These are phyloP conservation scores for Aeoliscus strigatus DNA, from an alignment of 2,797 vertebrate genomes.

Conservation along the genomic window DNA sequence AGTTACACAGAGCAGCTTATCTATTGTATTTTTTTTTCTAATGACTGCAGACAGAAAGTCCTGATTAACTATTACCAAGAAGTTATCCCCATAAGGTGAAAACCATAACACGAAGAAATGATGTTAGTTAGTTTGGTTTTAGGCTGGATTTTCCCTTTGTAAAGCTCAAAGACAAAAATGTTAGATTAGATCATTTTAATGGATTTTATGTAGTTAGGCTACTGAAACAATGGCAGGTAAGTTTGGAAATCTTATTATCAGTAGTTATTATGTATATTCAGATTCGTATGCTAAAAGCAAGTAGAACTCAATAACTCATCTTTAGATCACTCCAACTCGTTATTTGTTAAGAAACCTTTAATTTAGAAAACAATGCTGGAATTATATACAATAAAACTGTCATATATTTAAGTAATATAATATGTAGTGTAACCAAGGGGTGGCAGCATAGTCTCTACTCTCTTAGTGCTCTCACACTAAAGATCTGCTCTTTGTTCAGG, in stretches of 20 bases:
- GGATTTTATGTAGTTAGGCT: background rate
- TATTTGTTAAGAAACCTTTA: no score
- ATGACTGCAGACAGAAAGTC: background rate
- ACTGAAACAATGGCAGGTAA: constrained; percentile 47
- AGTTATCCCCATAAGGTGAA: no score
- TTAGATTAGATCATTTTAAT: no score
- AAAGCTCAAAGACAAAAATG: no score
- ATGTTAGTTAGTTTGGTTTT: background rate
- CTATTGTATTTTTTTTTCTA: background rate
- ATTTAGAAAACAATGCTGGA: no score
- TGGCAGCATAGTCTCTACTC: constrained; percentile 62
- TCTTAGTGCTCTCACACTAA: background rate
- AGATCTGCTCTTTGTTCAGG: constrained; percentile 50
- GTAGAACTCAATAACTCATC: no score
- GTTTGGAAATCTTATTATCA: constrained; percentile 17
- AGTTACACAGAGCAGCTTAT: no score
- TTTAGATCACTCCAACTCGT: no score
- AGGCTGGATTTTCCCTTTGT: constrained; percentile 11
- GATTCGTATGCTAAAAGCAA: no score
- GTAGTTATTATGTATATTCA: background rate
- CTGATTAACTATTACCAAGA: background rate
- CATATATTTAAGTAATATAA: background rate
- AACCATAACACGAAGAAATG: background rate
- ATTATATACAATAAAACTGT: background rate
- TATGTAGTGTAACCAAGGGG: constrained; percentile 54